Conservation (phyloP, 2,113 vertebrate species). For the Lampris megalopsis region DNA sequence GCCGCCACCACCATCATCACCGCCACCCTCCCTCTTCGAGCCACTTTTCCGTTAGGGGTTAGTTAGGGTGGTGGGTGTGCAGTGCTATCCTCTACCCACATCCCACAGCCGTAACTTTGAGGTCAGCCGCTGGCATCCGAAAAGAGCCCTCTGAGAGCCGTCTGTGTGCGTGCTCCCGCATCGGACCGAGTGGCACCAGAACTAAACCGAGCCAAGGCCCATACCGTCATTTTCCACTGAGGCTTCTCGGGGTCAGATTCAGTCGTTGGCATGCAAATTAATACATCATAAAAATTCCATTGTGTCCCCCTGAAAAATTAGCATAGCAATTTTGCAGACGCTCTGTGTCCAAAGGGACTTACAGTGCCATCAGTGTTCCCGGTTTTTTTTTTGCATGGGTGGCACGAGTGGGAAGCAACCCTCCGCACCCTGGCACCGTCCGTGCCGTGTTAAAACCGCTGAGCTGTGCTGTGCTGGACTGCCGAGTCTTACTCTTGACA, state of each 20-base stretch:
- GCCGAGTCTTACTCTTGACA: too few species aligned
- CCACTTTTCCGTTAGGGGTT: conserved; percentile 67
- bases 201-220: conserved; percentile 51
- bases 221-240: conserved; percentile 65
- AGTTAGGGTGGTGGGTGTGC: conserved; percentile 53
- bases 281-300: conserved; percentile 48
- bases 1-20: not conserved
- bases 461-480: too few species aligned
- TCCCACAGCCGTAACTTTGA: conserved; percentile 71
- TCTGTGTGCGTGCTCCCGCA: conserved; percentile 45
- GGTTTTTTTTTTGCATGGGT: too few species aligned
- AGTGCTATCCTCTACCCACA: conserved; percentile 44
- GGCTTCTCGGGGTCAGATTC: conserved; percentile 33
- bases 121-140: conserved; percentile 57
- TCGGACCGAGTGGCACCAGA: conserved; percentile 64
- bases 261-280: conserved; percentile 45
- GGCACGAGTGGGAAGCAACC: too few species aligned
- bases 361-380: too few species aligned
- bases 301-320: conserved; percentile 43
- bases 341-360: too few species aligned
- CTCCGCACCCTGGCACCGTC: too few species aligned
- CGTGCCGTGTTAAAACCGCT: too few species aligned
- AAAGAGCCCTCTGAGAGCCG: conserved; percentile 44
- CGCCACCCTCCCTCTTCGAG: conserved; percentile 41
- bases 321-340: not conserved